A percentile compares a stretch with the other conserved stretches of the same genome.
These are phyloP conservation scores for Cryptoleucopteryx plumbea DNA, from an alignment of 2,113 vertebrate species.

Conservation along the genomic window DNA sequence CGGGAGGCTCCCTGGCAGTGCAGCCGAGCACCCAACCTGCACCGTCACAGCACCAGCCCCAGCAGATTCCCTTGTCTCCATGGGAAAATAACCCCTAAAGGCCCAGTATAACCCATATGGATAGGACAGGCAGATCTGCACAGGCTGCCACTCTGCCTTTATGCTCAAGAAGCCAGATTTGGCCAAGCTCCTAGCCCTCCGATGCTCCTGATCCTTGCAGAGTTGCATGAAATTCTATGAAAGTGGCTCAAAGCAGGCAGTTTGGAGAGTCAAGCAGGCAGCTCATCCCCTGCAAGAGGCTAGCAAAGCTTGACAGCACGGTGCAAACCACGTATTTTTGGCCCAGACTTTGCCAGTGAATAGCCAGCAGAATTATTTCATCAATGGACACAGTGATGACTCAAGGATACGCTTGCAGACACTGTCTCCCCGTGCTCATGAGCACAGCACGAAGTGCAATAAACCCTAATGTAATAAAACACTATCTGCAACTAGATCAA, in stretches of 20 bases:
- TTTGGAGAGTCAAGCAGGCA: background rate
- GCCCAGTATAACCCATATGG: accelerated
- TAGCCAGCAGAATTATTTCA: background rate
- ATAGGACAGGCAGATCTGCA: background rate
- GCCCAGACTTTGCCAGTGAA: background rate
- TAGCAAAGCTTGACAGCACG: background rate
- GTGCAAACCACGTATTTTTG: background rate
- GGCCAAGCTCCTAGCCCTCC: background rate
- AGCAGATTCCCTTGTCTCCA: background rate
- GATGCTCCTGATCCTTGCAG: background rate
- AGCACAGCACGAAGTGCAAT: background rate
- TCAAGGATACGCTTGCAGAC: background rate
- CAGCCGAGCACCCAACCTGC: accelerated
- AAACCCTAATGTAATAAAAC: background rate
- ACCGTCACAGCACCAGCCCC: background rate
- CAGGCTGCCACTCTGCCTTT: background rate
- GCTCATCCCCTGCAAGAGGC: background rate
- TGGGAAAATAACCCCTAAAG: background rate
- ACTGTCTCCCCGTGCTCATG: background rate
- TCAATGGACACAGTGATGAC: accelerated
- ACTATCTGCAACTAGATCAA: background rate
- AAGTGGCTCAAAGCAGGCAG: background rate
- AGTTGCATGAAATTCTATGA: background rate
- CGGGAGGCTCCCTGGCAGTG: accelerated
- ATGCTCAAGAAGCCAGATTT: background rate